These are phyloP conservation scores for Apocheima hispidaria DNA, from an alignment of 2,888 invertebrate genomes.

Conservation along the genomic window DNA sequence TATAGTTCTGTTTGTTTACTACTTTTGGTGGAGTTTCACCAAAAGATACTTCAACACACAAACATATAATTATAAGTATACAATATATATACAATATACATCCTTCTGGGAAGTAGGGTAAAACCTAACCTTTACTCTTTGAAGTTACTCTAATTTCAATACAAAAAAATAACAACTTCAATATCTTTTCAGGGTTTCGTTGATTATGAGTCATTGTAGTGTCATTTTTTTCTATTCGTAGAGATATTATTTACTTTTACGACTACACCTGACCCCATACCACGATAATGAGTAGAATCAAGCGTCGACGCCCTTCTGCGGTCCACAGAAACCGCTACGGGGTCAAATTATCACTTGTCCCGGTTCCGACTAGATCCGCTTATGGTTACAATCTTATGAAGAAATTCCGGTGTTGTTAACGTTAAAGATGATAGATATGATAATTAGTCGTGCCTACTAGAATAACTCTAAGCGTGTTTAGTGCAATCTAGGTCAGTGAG, in stretches of 20 bases:
- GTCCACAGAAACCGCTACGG: slow-evolving; percentile 61
- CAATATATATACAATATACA: too few relatives aligned
- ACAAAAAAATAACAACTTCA: too few relatives aligned
- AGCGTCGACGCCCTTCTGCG: slow-evolving; percentile 57
- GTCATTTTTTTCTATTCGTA: not conserved
- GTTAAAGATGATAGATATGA: slow-evolving; percentile 26
- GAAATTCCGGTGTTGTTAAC: slow-evolving; percentile 29
- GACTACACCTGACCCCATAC: slow-evolving; percentile 51
- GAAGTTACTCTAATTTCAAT: too few relatives aligned
- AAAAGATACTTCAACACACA: not conserved
- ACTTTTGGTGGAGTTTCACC: slow-evolving; percentile 35
- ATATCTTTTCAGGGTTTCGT: too few relatives aligned
- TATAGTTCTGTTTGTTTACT: slow-evolving; percentile 60
- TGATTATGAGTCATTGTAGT: not conserved
- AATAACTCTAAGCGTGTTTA: slow-evolving; percentile 15
- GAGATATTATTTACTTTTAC: slow-evolving; percentile 40
- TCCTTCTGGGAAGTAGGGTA: too few relatives aligned
- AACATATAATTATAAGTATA: not conserved
- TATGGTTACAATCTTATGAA: slow-evolving; percentile 39
- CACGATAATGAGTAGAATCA: slow-evolving; percentile 49
- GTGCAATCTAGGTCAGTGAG: slow-evolving; percentile 17
- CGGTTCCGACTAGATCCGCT: slow-evolving; percentile 62
- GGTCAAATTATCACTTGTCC: slow-evolving; percentile 59
- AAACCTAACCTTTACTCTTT: too few relatives aligned
- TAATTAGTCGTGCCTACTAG: slow-evolving; percentile 12